These are phyloP conservation scores for Bubo bubo DNA, from an alignment of 2,113 vertebrate species.

Conservation along the genomic window DNA sequence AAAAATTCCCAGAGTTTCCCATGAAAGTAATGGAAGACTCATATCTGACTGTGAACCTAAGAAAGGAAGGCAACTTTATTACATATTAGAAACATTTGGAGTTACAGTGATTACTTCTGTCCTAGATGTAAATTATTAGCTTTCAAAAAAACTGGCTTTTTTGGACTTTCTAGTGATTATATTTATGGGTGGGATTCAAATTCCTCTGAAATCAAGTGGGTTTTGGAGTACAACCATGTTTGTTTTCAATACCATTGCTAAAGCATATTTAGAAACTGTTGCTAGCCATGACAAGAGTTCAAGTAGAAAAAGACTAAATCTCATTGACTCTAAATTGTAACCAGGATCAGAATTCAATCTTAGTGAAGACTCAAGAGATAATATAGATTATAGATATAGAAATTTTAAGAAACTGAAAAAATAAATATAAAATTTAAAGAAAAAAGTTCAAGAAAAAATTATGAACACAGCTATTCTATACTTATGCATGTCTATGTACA, in stretches of 20 bases:
- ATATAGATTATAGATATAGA: neutral
- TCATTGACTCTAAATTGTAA: neutral
- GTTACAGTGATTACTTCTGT: neutral
- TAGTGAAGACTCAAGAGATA: neutral
- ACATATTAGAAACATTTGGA: neutral
- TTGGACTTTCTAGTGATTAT: neutral
- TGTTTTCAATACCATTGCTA: neutral
- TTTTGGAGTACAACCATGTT: neutral
- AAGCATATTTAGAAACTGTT: neutral
- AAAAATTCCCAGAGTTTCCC: neutral
- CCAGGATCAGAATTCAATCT: neutral
- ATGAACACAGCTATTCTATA: neutral
- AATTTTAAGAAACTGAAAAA: neutral
- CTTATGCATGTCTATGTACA: neutral
- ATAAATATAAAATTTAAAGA: neutral
- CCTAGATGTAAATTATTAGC: neutral
- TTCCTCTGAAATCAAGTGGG: neutral
- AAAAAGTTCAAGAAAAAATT: neutral
- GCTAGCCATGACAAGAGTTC: neutral
- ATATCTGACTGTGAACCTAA: neutral
- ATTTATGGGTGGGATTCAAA: neutral
- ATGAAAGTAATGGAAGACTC: neutral
- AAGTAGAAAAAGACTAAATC: neutral
- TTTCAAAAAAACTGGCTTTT: neutral
- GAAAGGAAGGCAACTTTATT: neutral